These are phyloP conservation scores for Darevskia nairensis DNA, from an alignment of 2,797 vertebrate genomes.

Conservation along the genomic window DNA sequence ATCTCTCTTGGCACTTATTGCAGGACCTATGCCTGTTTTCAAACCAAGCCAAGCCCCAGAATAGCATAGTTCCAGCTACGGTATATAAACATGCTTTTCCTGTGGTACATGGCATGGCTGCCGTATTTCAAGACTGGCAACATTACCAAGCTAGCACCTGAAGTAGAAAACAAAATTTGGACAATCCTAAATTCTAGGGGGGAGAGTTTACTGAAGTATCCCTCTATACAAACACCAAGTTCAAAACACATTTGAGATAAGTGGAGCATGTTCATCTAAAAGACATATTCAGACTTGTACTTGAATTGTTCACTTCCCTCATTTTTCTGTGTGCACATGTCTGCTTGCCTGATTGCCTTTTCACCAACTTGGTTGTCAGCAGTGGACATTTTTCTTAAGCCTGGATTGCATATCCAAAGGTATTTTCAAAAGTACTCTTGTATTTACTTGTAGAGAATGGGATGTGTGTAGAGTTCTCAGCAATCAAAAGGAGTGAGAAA, in stretches of 20 bases:
- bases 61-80: conserved; percentile 2
- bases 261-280: background rate
- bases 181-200: background rate
- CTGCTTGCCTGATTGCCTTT: background rate
- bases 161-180: background rate
- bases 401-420: background rate
- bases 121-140: background rate
- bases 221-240: background rate
- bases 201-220: background rate
- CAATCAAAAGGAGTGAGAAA: background rate
- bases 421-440: background rate
- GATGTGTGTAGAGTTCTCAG: background rate
- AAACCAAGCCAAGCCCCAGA: background rate
- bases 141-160: background rate
- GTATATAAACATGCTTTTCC: conserved; percentile 10
- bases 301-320: background rate
- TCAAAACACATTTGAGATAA: background rate
- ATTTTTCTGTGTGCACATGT: background rate
- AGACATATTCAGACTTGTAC: background rate
- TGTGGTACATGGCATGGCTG: background rate
- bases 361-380: background rate
- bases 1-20: conserved; percentile 1
- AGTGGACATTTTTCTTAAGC: background rate
- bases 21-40: background rate
- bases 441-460: background rate